A percentile compares a stretch with the other conserved stretches of the same genome.
Evolutionary conservation across 2,113 vertebrate species (phyloP).

Genomic region (Protobothrops flavoviridis): DNA sequence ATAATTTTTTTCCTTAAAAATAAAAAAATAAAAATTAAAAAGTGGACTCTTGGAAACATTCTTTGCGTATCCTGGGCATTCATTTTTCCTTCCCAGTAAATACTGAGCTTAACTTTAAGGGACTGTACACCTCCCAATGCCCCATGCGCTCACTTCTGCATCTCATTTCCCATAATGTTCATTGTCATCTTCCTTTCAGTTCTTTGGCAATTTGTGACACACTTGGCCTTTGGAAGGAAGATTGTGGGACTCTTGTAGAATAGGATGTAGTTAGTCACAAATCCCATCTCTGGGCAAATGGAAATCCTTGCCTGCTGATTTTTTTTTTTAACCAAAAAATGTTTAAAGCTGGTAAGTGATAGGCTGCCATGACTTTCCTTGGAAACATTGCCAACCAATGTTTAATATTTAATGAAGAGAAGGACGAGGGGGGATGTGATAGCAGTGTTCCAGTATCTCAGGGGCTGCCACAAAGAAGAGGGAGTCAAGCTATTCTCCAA

Average conservation of each 20-base stretch:
- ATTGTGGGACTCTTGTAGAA: background rate
- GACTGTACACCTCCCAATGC: background rate
- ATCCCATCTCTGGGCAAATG: background rate
- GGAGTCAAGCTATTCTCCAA: too few species aligned
- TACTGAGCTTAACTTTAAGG: background rate
- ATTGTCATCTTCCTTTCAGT: background rate
- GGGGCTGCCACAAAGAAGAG: too few species aligned
- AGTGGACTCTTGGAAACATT: background rate
- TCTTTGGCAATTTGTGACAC: background rate
- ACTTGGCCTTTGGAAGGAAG: background rate
- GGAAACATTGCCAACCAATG: background rate
- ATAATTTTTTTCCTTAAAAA: background rate
- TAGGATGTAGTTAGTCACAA: background rate
- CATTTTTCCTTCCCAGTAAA: background rate
- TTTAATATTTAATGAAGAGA: too few species aligned
- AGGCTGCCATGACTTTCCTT: background rate
- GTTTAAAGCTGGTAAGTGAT: background rate
- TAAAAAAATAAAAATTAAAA: background rate
- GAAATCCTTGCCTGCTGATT: background rate
- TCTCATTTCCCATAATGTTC: background rate
- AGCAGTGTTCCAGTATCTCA: too few species aligned
- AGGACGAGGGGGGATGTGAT: too few species aligned
- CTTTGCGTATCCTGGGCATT: background rate
- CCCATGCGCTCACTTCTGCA: background rate
- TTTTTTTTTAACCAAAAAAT: background rate